Percentiles rank a stretch among this genome's conserved stretches.
These are phyloP conservation scores for Strigamia maritima DNA, from an alignment of 2,888 invertebrate species.

Conservation along the genomic window DNA sequence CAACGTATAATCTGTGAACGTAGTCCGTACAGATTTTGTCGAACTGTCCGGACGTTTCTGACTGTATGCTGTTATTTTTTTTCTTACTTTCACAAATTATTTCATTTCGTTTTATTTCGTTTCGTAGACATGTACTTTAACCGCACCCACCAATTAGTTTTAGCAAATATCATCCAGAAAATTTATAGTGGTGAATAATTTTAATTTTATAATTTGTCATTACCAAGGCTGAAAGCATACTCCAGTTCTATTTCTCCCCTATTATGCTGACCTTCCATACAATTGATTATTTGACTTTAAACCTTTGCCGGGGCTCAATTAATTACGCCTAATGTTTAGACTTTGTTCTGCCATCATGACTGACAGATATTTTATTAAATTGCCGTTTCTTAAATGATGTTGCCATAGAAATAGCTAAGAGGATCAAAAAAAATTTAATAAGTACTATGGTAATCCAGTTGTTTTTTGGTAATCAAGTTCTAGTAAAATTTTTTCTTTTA, in stretches of 20 bases:
- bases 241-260: neutral
- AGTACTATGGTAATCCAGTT: neutral
- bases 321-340: conserved; percentile 7
- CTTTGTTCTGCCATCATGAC: neutral
- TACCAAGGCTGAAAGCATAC: neutral
- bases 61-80: too few species aligned
- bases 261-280: neutral
- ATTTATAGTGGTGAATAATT: neutral
- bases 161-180: neutral
- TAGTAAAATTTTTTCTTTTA: too few species aligned
- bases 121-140: neutral
- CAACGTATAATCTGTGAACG: too few species aligned
- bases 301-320: neutral
- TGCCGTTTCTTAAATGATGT: neutral
- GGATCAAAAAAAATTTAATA: neutral
- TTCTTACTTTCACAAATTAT: neutral
- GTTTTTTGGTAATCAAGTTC: neutral
- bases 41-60: too few species aligned
- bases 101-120: neutral
- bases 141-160: conserved; percentile 12
- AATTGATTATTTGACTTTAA: neutral
- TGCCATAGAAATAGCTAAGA: neutral
- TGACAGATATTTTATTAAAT: neutral
- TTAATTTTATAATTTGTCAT: conserved; percentile 10
- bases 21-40: too few species aligned